Evolutionary conservation across 1,140 invertebrate genomes (phyloP), one percentile per base, ranked within the genome.

Genomic region (Aporrectodea caliginosa): DNA sequence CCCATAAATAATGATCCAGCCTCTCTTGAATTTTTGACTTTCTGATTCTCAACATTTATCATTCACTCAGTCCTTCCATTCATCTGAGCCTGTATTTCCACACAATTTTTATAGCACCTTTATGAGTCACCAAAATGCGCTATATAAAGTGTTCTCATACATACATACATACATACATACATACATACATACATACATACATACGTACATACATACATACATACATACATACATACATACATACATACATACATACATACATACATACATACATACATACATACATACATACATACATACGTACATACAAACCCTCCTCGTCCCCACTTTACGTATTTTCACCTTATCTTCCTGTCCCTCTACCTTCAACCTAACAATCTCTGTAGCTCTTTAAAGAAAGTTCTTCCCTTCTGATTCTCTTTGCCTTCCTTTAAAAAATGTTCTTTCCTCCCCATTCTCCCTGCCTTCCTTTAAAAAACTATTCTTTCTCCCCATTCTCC

Each of bases 161-260:
- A n/a, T n/a, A n/a, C n/a, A n/a, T n/a, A n/a, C 35, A 31, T 27
- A 77, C 1, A 69, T 27, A 77, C 16, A 68, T 77, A 77, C 31
- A 69, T 34, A 35, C 43, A 29, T 77, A 29, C 43, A 35, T 77
- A 69, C 43, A 69, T 77, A 69, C 68, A 35, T 68, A 31, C 30
- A 77, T 71, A 58, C 43, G 29, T 68, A 69, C 43, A 69, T 77
- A 77, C 43, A 68, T 77, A 77, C 76, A 77, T 33, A 77, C 68
- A 75, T 75, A 75, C 74, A 75, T 75, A 75, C 74, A 75, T 75
- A 75, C 74, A 75, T 75, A 75, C 74, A 75, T 75, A 75, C 74
- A 75, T 75, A 75, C 74, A 75, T 75, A 75, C 74, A 75, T 75
- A 75, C 74, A 75, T 75, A 75, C 74, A 75, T 75, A 75, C 74